These are phyloP conservation scores for Triplophysa yarkandensis DNA, from an alignment of 2,797 vertebrate species.

Conservation along the genomic window DNA sequence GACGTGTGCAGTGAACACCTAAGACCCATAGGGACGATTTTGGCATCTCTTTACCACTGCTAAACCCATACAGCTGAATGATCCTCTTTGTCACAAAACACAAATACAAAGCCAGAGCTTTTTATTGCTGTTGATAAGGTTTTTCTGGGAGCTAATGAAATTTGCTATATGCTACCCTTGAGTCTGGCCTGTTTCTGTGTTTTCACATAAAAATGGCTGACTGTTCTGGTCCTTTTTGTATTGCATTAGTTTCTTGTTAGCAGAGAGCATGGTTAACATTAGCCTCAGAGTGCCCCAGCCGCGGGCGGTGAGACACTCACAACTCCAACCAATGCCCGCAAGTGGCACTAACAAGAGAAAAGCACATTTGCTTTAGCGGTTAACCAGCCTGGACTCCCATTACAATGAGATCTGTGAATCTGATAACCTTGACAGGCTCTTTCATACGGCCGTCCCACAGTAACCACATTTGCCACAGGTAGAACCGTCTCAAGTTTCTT, in stretches of 20 bases:
- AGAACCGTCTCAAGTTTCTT: constrained; percentile 48
- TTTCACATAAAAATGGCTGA: constrained; percentile 10
- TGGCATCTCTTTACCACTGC: not conserved
- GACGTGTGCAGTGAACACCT: too few species aligned
- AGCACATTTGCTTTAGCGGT: constrained; percentile 44
- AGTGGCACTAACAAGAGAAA: constrained; percentile 32
- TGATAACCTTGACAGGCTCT: constrained; percentile 58
- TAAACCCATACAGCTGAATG: not conserved
- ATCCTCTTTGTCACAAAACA: constrained; percentile 35
- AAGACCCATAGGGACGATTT: too few species aligned
- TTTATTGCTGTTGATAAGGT: constrained; percentile 44
- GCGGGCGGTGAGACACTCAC: constrained; percentile 32
- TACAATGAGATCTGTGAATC: constrained; percentile 54
- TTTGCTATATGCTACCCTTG: constrained; percentile 45
- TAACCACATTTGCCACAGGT: constrained; percentile 71
- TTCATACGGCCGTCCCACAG: constrained; percentile 16
- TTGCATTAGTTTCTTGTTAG: constrained; percentile 49
- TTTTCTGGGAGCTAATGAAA: constrained; percentile 51
- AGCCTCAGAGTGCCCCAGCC: constrained; percentile 40
- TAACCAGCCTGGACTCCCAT: constrained; percentile 62
- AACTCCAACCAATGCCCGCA: constrained; percentile 43
- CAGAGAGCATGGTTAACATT: constrained; percentile 30
- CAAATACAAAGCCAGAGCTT: constrained; percentile 7
- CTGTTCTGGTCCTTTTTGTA: constrained; percentile 38
- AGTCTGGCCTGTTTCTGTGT: constrained; percentile 25